Evolutionary conservation across 1,140 invertebrate genomes (phyloP).

Genomic region (Microplitis mediator): DNA sequence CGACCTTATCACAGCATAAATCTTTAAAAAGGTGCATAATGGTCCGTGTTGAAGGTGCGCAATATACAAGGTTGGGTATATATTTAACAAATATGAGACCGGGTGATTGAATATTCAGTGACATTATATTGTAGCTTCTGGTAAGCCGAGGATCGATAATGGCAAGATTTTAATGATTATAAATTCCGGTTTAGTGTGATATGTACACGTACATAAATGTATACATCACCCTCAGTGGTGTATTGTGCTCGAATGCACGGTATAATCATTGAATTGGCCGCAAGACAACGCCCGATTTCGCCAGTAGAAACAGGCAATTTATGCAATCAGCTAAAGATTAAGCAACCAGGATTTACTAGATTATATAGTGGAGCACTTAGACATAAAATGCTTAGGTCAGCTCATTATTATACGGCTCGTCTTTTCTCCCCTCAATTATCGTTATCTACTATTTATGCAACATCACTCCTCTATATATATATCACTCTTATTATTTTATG

Average conservation of each 20-base stretch:
- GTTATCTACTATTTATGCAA: not conserved
- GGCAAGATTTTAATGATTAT: no score
- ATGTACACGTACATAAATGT: no score
- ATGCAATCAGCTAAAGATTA: constrained; percentile 12
- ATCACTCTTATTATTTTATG: not conserved
- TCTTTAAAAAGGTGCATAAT: no score
- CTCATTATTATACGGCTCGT: not conserved
- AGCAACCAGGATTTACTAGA: not conserved
- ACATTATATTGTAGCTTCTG: no score
- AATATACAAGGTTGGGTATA: no score
- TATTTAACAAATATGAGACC: no score
- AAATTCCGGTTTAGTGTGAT: no score
- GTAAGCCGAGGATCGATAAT: no score
- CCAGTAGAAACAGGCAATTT: constrained; percentile 5
- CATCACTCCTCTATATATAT: not conserved
- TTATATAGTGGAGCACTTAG: not conserved
- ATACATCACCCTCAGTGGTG: not conserved
- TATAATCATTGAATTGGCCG: constrained; percentile 7
- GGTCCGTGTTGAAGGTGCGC: no score
- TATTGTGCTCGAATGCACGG: not conserved
- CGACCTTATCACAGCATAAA: no score
- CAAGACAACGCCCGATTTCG: constrained; percentile 16
- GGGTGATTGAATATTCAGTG: no score
- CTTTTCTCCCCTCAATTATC: not conserved
- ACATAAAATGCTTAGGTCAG: not conserved